phyloP scores from a whole-genome alignment of 2,888 invertebrate genomes.

The Drosophila fungiperda region DNA sequence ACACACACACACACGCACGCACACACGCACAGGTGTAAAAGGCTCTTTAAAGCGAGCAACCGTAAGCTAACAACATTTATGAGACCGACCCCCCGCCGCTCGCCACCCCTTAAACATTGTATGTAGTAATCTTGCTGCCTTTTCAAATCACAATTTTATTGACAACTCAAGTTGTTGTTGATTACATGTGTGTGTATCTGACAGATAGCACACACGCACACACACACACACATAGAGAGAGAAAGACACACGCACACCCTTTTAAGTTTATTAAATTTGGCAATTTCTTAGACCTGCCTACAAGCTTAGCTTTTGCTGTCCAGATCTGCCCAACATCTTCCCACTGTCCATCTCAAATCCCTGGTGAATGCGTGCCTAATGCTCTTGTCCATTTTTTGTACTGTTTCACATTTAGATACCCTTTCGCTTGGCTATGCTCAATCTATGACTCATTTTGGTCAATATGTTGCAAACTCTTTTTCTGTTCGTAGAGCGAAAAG shows the following conservation, averaged over 20 bases:
- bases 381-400: constrained; percentile 64
- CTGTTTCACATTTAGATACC: constrained; percentile 3
- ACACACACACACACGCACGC: background rate
- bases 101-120: constrained; percentile 42
- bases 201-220: constrained; percentile 42
- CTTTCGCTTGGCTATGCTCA: background rate
- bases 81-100: constrained; percentile 10
- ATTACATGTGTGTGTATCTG: constrained; percentile 70
- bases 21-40: constrained; percentile 63
- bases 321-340: constrained; percentile 17
- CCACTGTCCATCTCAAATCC: constrained; percentile 60
- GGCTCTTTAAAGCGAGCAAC: constrained; percentile 52
- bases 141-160: constrained; percentile 81
- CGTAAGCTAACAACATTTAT: constrained; percentile 51
- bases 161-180: constrained; percentile 81
- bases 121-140: constrained; percentile 62
- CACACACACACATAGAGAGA: constrained; percentile 10
- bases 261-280: constrained; percentile 82
- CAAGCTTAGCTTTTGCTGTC: constrained; percentile 45
- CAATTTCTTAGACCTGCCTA: constrained; percentile 73
- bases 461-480: background rate
- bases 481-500: background rate
- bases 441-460: background rate
- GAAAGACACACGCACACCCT: constrained; percentile 61
- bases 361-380: constrained; percentile 73